Conservation (phyloP, 1,140 invertebrate species). For the Popillia japonica region DNA sequence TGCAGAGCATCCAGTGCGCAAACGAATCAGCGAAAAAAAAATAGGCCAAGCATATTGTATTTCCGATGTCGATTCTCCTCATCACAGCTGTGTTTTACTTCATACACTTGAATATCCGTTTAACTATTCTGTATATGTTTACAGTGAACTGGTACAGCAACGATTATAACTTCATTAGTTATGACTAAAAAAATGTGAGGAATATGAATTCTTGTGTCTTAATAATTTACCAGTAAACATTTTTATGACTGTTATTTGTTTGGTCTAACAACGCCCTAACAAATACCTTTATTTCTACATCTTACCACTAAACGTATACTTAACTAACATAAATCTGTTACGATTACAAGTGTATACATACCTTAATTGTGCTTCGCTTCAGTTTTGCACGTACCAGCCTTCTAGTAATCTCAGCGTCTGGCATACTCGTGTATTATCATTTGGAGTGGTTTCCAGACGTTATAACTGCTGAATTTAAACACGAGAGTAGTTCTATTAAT, state of each 20-base stretch:
- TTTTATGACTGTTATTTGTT: no score
- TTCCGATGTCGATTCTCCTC: background rate
- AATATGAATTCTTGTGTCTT: no score
- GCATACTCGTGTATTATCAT: background rate
- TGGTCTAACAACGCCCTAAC: no score
- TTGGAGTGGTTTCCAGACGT: background rate
- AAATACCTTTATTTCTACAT: no score
- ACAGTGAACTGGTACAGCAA: no score
- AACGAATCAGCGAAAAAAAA: constrained; percentile 16
- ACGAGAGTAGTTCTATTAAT: background rate
- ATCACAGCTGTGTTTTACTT: background rate
- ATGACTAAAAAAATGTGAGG: no score
- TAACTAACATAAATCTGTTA: no score
- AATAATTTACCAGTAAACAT: no score
- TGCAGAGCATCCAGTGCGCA: background rate
- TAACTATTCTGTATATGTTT: background rate
- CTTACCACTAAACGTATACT: no score
- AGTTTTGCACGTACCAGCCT: background rate
- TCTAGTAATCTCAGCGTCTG: background rate
- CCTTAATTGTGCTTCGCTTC: background rate
- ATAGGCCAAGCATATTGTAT: background rate
- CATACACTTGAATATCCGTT: background rate
- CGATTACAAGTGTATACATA: background rate
- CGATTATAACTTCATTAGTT: no score
- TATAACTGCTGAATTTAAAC: background rate